phyloP scores from a whole-genome alignment of 2,888 invertebrate genomes.

The Heliconius charithonia region DNA sequence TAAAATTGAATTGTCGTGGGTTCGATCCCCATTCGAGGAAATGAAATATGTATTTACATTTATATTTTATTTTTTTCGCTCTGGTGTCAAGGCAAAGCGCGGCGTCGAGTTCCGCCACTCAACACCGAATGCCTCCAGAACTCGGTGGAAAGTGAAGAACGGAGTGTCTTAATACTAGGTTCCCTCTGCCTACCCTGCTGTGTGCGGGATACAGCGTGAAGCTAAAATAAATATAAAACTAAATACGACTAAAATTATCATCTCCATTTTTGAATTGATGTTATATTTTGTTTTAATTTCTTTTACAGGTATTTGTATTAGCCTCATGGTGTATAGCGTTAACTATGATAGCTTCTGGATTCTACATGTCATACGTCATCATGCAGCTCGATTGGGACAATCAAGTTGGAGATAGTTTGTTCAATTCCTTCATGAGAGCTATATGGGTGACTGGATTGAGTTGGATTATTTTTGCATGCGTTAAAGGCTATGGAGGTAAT shows the following conservation, averaged over 20 bases:
- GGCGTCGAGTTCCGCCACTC: too few species aligned
- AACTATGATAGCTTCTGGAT: constrained; percentile 39
- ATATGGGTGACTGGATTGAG: constrained; percentile 73
- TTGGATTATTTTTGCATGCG: constrained; percentile 78
- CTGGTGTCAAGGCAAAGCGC: too few species aligned
- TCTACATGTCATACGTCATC: constrained; percentile 45
- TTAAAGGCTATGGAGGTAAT: constrained; percentile 73
- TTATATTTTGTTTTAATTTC: neutral
- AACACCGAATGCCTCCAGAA: too few species aligned
- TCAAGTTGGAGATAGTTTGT: constrained; percentile 60
- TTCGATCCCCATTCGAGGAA: too few species aligned
- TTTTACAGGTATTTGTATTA: constrained; percentile 40
- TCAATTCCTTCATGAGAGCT: constrained; percentile 70
- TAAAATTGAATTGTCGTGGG: too few species aligned
- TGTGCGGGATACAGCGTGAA: too few species aligned
- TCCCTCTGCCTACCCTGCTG: too few species aligned
- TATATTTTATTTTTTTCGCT: too few species aligned
- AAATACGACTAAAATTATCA: neutral
- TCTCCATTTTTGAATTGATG: neutral
- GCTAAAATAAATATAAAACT: neutral
- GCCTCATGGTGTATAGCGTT: constrained; percentile 39
- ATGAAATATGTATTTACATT: too few species aligned
- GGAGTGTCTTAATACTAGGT: too few species aligned
- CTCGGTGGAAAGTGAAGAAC: too few species aligned
- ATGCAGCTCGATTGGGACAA: constrained; percentile 63